Conservation (phyloP, 2,888 invertebrate genomes). For the Lepidonotus clava region DNA sequence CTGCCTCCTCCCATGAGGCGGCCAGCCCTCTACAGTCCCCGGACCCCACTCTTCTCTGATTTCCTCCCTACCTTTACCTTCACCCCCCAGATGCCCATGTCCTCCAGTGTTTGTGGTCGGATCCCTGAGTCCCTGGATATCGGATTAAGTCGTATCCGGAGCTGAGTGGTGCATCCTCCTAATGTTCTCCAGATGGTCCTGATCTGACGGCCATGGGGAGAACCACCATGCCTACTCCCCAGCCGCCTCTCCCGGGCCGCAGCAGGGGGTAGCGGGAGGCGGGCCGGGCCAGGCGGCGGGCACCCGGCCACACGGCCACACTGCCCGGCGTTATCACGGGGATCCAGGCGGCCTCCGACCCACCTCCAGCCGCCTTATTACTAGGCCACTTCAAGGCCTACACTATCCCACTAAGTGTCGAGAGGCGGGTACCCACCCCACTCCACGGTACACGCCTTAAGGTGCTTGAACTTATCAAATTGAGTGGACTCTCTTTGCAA, state of each 20-base stretch:
- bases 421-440: not conserved
- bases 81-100: no score
- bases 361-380: conserved; percentile 24
- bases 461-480: no score
- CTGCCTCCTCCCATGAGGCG: not conserved
- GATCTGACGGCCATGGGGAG: no score
- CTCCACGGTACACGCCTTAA: no score
- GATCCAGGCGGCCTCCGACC: conserved; percentile 23
- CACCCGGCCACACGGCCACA: not conserved
- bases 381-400: conserved; percentile 36
- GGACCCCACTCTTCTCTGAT: not conserved
- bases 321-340: conserved; percentile 35
- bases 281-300: not conserved
- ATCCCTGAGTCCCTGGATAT: no score
- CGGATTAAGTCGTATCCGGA: no score
- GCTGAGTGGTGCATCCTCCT: no score
- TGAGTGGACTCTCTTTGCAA: no score
- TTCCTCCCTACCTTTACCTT: not conserved
- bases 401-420: not conserved
- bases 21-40: not conserved
- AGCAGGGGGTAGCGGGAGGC: no score
- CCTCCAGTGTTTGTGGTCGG: no score
- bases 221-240: not conserved
- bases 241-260: not conserved
- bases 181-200: no score